Base-by-base conservation (phyloP, 2,797 vertebrate species). In the Mus minutoides region DNA sequence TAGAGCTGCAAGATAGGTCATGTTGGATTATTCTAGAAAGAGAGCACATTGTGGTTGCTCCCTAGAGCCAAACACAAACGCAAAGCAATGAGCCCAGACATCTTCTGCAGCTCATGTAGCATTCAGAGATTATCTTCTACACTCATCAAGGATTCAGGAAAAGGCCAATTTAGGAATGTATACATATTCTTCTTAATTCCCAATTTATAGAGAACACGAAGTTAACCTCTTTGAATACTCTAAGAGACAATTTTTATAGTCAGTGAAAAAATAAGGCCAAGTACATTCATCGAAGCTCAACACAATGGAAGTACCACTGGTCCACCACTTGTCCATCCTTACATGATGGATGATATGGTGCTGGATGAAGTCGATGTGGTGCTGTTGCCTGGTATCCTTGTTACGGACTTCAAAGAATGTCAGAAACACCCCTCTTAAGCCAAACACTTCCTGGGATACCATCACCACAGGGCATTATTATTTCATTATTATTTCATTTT, bases 161-260 rank as follows among this genome's bases (percentile, higher is more conserved):
- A 93, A 24, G 46, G 16, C 19, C 64, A 75, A 4, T 24, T 34
- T 34, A 46, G 46, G 62, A 69, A 52, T 52, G 83, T 16, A 69
- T n/a, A n/a, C 43, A 69, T 17, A 10, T 12, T 54, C 22, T 85
- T 31, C 49, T 54, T 78, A 13, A 69, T 7, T 88, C n/a, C 69
- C 26, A 87, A 78, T 3, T 49, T 71, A 85, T 3, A 3, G 60
- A 7, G 21, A 83, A 29, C 29, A 46, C 60, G 24, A 17, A 71
- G 7, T 43, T 79, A 43, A 71, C 71, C 3, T 43, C 26, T 76
- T 71, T 43, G 82, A 94, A 76, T 67, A 91, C 40, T 46, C 60
- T 76, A 76, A 93, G 29, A 62, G 46, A 49, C 54, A 22, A 91
- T 85, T 69, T 94, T 90, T 79, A 92, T 9, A 93, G 14, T 56